phyloP scores from a whole-genome alignment of 2,113 vertebrate species.

The Caranx ignobilis region DNA sequence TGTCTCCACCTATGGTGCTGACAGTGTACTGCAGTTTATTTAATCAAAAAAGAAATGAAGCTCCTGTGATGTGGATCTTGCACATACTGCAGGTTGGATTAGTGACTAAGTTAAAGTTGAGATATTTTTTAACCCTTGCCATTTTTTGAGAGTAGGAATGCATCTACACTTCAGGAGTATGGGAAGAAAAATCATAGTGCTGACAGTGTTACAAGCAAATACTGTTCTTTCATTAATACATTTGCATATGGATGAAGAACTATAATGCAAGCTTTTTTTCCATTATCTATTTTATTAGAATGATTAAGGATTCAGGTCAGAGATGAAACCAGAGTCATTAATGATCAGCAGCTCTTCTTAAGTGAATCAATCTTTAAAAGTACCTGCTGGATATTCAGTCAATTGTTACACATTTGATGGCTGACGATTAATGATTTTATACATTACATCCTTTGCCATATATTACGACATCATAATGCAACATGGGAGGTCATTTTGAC shows the following conservation, averaged over 20 bases:
- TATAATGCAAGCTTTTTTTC: not conserved
- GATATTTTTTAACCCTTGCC: no score
- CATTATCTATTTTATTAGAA: constrained; percentile 1
- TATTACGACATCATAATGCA: not conserved
- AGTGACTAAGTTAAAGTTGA: no score
- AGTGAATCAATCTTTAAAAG: not conserved
- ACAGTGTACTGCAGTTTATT: no score
- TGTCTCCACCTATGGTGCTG: no score
- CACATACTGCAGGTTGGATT: no score
- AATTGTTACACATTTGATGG: not conserved
- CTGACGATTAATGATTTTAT: not conserved
- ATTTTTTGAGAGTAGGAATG: not conserved
- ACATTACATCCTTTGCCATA: constrained; percentile 8
- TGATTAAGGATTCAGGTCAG: constrained; percentile 8
- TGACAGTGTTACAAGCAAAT: not conserved
- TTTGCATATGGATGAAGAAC: not conserved
- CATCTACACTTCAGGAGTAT: not conserved
- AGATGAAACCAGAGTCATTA: not conserved
- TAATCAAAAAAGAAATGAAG: no score
- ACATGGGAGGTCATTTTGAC: not conserved
- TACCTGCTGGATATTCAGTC: not conserved
- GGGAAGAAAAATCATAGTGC: not conserved
- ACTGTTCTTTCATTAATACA: not conserved
- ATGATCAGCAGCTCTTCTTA: not conserved
- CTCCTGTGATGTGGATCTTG: no score